phyloP scores from a whole-genome alignment of 2,888 invertebrate genomes.

The Oligia latruncula region DNA sequence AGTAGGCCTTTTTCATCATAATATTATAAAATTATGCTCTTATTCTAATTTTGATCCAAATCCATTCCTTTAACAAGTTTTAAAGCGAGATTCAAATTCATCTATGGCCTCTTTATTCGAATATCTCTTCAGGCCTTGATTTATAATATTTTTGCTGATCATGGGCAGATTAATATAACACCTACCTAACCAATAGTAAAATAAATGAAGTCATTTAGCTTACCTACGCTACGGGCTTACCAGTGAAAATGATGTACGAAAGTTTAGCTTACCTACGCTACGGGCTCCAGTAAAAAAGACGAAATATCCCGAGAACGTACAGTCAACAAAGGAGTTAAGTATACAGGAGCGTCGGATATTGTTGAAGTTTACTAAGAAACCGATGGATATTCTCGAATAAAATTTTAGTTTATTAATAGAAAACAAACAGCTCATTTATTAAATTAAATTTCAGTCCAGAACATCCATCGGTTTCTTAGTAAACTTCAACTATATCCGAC shows the following conservation, averaged over 20 bases:
- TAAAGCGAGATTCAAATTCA: background rate
- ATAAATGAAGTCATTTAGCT: background rate
- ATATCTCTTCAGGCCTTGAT: background rate
- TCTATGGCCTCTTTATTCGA: background rate
- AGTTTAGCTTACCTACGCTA: background rate
- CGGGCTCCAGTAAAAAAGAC: conserved; percentile 28
- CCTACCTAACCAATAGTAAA: background rate
- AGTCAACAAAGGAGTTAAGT: no score
- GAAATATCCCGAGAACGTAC: conserved; percentile 47
- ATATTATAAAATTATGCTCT: background rate
- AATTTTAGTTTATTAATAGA: no score
- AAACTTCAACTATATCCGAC: no score
- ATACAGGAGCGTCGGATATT: no score
- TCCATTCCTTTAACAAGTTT: background rate
- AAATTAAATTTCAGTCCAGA: no score
- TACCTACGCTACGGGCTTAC: background rate
- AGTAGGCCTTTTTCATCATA: background rate
- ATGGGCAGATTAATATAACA: background rate
- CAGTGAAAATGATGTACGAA: background rate
- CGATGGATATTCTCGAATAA: no score
- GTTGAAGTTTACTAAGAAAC: no score
- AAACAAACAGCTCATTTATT: no score
- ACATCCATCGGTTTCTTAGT: no score
- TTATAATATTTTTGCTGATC: background rate
- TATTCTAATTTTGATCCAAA: background rate